Conservation (phyloP, 92 coral and sea anemone species). For the Paragorgia papillata region DNA sequence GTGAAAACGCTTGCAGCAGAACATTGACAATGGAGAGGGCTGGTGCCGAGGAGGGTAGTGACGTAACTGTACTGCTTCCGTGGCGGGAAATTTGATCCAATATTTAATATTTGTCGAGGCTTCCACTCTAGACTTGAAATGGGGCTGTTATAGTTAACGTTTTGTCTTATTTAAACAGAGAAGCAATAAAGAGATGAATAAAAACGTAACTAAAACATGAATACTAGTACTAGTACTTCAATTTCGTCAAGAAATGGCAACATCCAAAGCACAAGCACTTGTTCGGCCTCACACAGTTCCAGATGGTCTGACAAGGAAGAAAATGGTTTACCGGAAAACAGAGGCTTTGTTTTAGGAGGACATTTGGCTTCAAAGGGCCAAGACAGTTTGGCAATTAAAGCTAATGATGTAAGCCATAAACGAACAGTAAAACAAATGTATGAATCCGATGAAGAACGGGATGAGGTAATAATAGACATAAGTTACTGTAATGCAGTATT, state of each 20-base stretch:
- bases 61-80: no score
- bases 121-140: no score
- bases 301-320: conserved; percentile 2
- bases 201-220: no score
- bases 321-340: not conserved
- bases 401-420: conserved; percentile 17
- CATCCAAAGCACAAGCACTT: conserved; percentile 3
- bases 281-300: conserved; percentile 15
- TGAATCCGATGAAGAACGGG: conserved; percentile 30
- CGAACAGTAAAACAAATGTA: conserved; percentile 17
- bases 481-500: no score
- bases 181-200: no score
- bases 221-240: not conserved
- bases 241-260: conserved; percentile 7
- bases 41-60: no score
- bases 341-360: not conserved
- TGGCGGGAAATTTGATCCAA: no score
- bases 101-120: no score
- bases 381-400: not conserved
- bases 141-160: no score
- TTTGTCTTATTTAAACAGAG: no score
- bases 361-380: not conserved
- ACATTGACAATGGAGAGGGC: no score
- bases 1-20: no score
- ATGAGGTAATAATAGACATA: conserved; percentile 7